Base-by-base conservation (phyloP, 2,797 vertebrate species). In the Eremophila alpestris region DNA sequence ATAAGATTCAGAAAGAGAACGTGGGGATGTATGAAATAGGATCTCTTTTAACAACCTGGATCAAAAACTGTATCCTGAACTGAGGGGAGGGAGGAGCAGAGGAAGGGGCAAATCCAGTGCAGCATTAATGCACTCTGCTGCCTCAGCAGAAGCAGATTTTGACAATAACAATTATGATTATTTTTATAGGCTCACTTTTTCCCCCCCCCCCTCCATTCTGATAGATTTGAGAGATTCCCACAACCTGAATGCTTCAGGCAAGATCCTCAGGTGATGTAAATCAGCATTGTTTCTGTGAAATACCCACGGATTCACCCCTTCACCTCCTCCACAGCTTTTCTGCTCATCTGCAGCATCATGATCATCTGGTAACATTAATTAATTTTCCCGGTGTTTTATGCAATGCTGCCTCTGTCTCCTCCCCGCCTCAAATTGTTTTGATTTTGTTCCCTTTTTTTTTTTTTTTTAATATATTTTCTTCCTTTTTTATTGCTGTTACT, bases 1-100 rank as follows among this genome's bases (percentile, higher is more conserved):
- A 40, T 95, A 84, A 93, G 77, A 94, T 88, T 94, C 93, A 95
- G 91, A 92, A 89, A 73, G 86, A 62, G 91, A 96, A 96, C 26
- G 41, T 58, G 58, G 9, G 67, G 62, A 60, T 80, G 55, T 91
- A 96, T 77, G 77, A 97, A 97, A 96, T 93, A 93, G 95, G 96
- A 97, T 97, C 91, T 84, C 78, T 92, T 87, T 92, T 93, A 95
- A 96, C 79, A 87, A 86, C 94, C 74, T 95, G 87, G 89, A 96
- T 96, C 94, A 96, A 96, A 94, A 94, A 90, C 74, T 87, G 49
- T 51, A 80, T 80, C 81, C 81, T 76, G 85, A 96, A 62, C 6
- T 0, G 4, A 54, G 40, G 78, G 94, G 94, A 97, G 90, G 93
- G 89, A 84, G 81, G 87, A 59, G 24, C 8, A 5, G 67, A 90